Percentiles rank a stretch among this genome's conserved stretches.
phyloP scores from a whole-genome alignment of 1,140 invertebrate species.

The Aricia agestis region DNA sequence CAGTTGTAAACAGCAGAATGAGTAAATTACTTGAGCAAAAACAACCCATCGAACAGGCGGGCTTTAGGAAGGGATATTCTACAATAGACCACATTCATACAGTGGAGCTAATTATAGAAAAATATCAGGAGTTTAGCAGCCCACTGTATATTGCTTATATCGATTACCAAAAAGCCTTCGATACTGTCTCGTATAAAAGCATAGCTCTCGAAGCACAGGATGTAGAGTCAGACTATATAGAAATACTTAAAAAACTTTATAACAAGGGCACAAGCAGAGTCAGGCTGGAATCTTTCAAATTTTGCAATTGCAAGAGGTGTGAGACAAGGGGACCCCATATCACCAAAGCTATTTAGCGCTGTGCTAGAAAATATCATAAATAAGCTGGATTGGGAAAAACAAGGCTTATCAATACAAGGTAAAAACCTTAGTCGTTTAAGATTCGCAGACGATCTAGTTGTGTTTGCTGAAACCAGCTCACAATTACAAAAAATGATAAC shows the following conservation, averaged over 20 bases:
- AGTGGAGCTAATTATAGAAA: too few species aligned
- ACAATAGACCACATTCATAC: too few species aligned
- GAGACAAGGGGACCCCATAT: constrained; percentile 14
- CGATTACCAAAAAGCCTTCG: constrained; percentile 16
- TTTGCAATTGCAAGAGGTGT: constrained; percentile 15
- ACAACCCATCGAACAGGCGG: constrained; percentile 5
- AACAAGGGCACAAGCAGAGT: background rate
- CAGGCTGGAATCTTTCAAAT: background rate
- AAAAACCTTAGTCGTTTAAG: background rate
- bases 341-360: constrained; percentile 12
- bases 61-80: background rate
- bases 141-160: background rate
- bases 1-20: background rate
- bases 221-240: background rate
- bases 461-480: constrained; percentile 1
- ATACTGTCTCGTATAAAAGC: background rate
- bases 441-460: constrained; percentile 8
- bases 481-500: constrained; percentile 2
- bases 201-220: constrained; percentile 2
- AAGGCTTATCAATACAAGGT: background rate
- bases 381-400: background rate
- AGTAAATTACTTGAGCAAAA: background rate
- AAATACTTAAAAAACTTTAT: constrained; percentile 5
- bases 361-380: background rate
- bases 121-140: too few species aligned